A percentile compares a stretch with the other conserved stretches of the same genome.
phyloP scores from a whole-genome alignment of 2,797 vertebrate species.

The Craterocephalus amniculus region DNA sequence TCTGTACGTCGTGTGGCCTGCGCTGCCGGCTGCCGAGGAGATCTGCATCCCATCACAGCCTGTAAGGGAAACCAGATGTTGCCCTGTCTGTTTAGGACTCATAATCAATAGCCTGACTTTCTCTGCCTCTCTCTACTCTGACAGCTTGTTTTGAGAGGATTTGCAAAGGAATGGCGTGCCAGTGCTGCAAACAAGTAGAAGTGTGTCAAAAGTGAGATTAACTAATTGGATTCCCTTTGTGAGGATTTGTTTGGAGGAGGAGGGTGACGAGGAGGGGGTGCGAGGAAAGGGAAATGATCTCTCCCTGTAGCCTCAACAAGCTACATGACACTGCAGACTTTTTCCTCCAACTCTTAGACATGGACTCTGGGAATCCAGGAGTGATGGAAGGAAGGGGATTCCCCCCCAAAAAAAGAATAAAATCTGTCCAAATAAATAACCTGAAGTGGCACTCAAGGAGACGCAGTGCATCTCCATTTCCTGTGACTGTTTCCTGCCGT shows the following conservation, averaged over 20 bases:
- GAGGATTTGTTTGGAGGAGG: constrained; percentile 59
- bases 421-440: constrained; percentile 80
- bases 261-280: constrained; percentile 27
- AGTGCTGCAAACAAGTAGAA: constrained; percentile 70
- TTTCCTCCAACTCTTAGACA: constrained; percentile 53
- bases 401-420: constrained; percentile 52
- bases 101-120: constrained; percentile 87
- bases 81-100: constrained; percentile 84
- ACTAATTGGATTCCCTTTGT: constrained; percentile 78
- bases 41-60: constrained; percentile 79
- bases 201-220: constrained; percentile 84
- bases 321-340: constrained; percentile 69
- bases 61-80: constrained; percentile 93
- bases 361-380: constrained; percentile 52
- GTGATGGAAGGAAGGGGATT: constrained; percentile 67
- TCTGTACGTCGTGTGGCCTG: constrained; percentile 82
- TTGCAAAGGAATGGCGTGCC: constrained; percentile 81
- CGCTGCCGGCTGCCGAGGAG: constrained; percentile 80
- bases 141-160: constrained; percentile 89
- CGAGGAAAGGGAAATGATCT: constrained; percentile 60
- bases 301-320: constrained; percentile 69
- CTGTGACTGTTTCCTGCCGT: constrained; percentile 76
- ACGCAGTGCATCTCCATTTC: constrained; percentile 74
- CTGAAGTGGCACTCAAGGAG: constrained; percentile 75
- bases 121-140: constrained; percentile 66